phyloP scores from a whole-genome alignment of 1,140 invertebrate genomes.

The Drosophila teissieri region DNA sequence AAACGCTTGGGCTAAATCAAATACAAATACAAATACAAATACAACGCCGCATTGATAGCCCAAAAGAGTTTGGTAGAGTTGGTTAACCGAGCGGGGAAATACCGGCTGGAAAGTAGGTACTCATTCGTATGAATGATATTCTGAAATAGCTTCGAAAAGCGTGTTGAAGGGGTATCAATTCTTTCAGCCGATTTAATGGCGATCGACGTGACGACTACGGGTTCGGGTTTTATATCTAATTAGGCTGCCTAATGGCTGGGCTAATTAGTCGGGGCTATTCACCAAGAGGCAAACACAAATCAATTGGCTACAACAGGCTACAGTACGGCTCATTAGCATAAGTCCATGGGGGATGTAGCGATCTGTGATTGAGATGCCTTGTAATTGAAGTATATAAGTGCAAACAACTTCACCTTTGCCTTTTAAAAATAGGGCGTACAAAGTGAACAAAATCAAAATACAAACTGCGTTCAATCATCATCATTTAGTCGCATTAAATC shows the following conservation, averaged over 20 bases:
- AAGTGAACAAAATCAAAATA: no score
- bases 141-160: no score
- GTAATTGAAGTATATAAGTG: no score
- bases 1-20: constrained; percentile 28
- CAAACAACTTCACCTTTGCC: no score
- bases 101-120: neutral
- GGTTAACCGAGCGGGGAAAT: constrained; percentile 10
- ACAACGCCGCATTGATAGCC: constrained; percentile 12
- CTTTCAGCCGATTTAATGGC: neutral
- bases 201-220: constrained; percentile 6
- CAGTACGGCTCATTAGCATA: constrained; percentile 13
- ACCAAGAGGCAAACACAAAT: constrained; percentile 63
- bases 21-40: neutral
- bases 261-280: constrained; percentile 64
- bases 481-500: constrained; percentile 10
- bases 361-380: neutral
- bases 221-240: constrained; percentile 53
- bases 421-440: no score
- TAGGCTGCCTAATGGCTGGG: constrained; percentile 59
- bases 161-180: neutral
- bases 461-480: constrained; percentile 3
- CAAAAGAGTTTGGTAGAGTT: constrained; percentile 13
- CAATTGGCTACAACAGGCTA: constrained; percentile 59
- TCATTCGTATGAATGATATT: neutral
- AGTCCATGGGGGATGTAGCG: neutral